Evolutionary conservation across 2,797 vertebrate species (phyloP), one percentile per base, ranked within the genome.

Genomic region (Australoheros facetus): DNA sequence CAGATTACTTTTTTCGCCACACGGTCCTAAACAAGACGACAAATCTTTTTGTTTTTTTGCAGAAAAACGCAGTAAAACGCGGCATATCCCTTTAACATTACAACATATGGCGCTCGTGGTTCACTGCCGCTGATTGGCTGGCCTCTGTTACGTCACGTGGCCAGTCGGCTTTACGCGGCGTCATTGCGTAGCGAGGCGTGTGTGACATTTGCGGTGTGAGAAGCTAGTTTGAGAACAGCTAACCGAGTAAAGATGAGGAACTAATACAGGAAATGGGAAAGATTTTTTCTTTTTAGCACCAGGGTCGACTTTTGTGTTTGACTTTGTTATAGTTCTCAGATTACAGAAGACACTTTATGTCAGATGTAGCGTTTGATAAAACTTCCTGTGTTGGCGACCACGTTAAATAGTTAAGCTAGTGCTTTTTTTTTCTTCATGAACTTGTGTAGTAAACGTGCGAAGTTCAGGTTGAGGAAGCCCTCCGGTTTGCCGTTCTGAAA

Each of bases 151-250:
- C 56, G 73, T 84, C 75, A 73, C 2, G 56, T 42, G 71, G 51
- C 95, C 92, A 94, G 93, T 86, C 85, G 81, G 85, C 91, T 86
- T 72, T 91, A 21, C 55, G 4, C 57, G 37, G 92, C 87, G 86
- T 71, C 64, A 19, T 87, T 82, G 94, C 89, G 93, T 92, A 88
- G 85, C 86, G 83, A 91, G 90, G 90, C 80, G 89, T 90, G 91
- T 91, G 88, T 96, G 95, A 96, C 95, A 95, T 95, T 95, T 93
- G 90, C 85, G 84, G 92, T 79, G 39, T 23, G 84, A 62, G 83
- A 62, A 84, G 91, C 89, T 91, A 91, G 85, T 90, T 84, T 28
- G 14, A 30, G 57, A 85, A 53, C 17, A 79, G 86, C 86, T 91
- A 93, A 81, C 84, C 26, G 74, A 66, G 81, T 60, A 78, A 82